These are phyloP conservation scores for Sycophila texana DNA, from an alignment of 2,888 invertebrate species.

Conservation along the genomic window DNA sequence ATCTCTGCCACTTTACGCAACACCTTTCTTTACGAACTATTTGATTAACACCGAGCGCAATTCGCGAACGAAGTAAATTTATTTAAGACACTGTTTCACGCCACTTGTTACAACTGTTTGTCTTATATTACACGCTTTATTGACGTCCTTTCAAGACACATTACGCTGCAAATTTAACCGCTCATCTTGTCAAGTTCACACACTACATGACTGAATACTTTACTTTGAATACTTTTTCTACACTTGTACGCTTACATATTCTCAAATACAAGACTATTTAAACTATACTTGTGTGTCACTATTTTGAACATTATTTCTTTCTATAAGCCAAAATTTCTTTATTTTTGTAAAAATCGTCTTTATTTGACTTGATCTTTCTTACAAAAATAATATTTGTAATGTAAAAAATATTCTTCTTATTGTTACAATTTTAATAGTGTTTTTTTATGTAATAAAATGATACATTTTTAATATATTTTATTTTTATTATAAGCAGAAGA, in stretches of 20 bases:
- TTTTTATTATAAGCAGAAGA: conserved; percentile 4
- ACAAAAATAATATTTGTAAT: no score
- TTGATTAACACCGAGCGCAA: conserved; percentile 9
- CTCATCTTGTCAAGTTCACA: conserved; percentile 12
- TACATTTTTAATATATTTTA: neutral
- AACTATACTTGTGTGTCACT: conserved; percentile 21
- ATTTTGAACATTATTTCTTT: neutral
- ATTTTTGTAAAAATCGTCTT: neutral
- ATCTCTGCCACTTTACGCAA: neutral
- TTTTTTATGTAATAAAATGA: no score
- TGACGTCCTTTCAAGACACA: conserved; percentile 27
- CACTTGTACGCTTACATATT: conserved; percentile 7
- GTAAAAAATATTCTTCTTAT: neutral
- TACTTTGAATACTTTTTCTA: conserved; percentile 10
- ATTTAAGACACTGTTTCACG: conserved; percentile 15
- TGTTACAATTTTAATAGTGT: neutral
- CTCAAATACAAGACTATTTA: neutral
- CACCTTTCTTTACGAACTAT: conserved; percentile 9
- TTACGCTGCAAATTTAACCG: conserved; percentile 15
- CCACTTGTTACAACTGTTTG: conserved; percentile 5
- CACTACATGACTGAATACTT: conserved; percentile 39
- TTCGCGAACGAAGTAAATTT: conserved; percentile 15
- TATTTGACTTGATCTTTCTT: neutral
- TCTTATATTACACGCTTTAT: conserved; percentile 19
- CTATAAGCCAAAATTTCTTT: neutral